phyloP scores from a whole-genome alignment of 2,888 invertebrate species.

The Cordilura impudica region DNA sequence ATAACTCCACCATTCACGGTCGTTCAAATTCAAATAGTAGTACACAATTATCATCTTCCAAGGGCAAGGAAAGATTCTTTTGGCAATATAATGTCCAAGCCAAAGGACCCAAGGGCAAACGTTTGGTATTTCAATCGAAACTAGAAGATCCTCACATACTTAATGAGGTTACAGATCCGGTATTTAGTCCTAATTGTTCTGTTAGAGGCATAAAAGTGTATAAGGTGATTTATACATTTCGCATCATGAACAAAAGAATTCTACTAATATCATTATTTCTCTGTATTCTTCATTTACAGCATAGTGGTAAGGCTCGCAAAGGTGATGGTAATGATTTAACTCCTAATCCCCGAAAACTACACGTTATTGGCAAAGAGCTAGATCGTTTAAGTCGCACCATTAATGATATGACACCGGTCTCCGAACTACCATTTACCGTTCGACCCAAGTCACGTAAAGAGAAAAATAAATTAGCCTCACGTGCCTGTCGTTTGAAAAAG shows the following conservation, averaged over 20 bases:
- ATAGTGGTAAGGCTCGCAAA: conserved; percentile 93
- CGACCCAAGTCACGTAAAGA: conserved; percentile 96
- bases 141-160: conserved; percentile 94
- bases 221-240: conserved; percentile 67
- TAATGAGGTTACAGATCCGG: conserved; percentile 95
- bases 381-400: conserved; percentile 94
- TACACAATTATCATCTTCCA: conserved; percentile 72
- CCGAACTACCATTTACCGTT: conserved; percentile 92
- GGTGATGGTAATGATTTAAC: conserved; percentile 98
- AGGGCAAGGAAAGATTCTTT: conserved; percentile 91
- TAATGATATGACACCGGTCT: conserved; percentile 97
- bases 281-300: too few relatives aligned
- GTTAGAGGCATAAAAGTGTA: conserved; percentile 92
- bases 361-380: conserved; percentile 93
- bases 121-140: conserved; percentile 89
- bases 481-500: conserved; percentile 97
- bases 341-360: conserved; percentile 94
- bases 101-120: conserved; percentile 97
- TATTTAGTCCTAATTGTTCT: conserved; percentile 95
- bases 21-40: conserved; percentile 65
- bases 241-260: background rate
- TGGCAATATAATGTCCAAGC: conserved; percentile 99
- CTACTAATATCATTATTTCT: conserved; percentile 8
- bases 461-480: conserved; percentile 97
- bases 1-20: conserved; percentile 67